Base-by-base conservation (phyloP, 2,888 invertebrate species). In the Herminia tarsipennalis region DNA sequence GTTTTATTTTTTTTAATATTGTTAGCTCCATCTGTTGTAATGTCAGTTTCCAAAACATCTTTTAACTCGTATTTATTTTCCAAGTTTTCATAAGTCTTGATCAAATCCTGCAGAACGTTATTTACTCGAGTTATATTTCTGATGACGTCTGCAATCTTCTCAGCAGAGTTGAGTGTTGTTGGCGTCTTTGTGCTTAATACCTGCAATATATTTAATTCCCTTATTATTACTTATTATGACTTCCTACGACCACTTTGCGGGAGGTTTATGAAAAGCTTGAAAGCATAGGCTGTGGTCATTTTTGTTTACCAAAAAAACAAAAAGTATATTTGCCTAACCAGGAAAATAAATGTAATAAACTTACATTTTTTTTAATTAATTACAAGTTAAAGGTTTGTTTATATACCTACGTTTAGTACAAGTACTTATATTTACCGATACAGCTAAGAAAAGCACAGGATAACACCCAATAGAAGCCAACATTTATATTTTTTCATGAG, bases 61-160 rank as follows among this genome's bases (percentile, higher is more conserved):
- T 72, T 48, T 0, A 72, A 71, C 43, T 66, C 62, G 33, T 79
- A 80, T 24, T 75, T 56, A 24, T 71, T 76, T 44, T 85, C 71
- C 4, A 83, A 50, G 20, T 76, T 66, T 52, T 84, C 69, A 49
- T 86, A 86, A 29, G 82, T 83, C 3, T 57, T 58, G 32, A 88
- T 78, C 22, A 88, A 56, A 3, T 81, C 74, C 52, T 83, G 73
- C 22, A 88, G 49, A 10, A 76, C 73, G 33, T 65, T 69, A 52
- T 85, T 86, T 12, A 83, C 81, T 22, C 73, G 50, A 1, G 86
- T 71, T 56, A 86, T 83, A 42, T 88, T 87, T 49, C 66, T 76
- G n/a, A 85, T 69, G 13, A 84, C 75, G 27, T 81, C 79, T 1
- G 69, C 52, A 18, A 81, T 44, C 20, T 45, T 25, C 14, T 79